Percentiles rank a stretch among this genome's conserved stretches.
phyloP scores from a whole-genome alignment of 2,797 vertebrate species.

The Lophius americanus region DNA sequence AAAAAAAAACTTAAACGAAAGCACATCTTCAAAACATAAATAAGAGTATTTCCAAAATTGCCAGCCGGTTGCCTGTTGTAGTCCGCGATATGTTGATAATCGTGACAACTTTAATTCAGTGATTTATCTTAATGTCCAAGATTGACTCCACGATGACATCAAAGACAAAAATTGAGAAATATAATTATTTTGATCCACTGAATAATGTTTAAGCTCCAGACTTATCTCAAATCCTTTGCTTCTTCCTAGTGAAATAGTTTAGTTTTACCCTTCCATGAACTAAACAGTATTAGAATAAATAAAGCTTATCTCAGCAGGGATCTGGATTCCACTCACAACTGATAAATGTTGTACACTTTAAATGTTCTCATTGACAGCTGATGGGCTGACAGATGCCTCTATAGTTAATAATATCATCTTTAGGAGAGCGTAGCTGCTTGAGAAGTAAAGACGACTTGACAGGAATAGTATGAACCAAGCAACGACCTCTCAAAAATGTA shows the following conservation, averaged over 20 bases:
- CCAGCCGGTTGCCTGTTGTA: too few species aligned
- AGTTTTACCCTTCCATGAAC: not conserved
- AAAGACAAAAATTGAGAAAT: not conserved
- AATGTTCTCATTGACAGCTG: slow-evolving; percentile 4
- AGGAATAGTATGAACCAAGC: not conserved
- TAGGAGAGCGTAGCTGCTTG: not conserved
- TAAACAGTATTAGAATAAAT: not conserved
- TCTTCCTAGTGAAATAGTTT: not conserved
- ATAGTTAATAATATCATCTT: slow-evolving; percentile 1
- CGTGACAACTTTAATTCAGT: not conserved
- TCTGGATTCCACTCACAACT: not conserved
- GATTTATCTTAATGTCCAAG: not conserved
- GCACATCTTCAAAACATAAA: too few species aligned
- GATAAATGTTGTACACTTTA: not conserved
- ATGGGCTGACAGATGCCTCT: not conserved
- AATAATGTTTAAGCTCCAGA: not conserved
- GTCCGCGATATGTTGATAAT: not conserved
- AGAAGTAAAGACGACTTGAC: slow-evolving; percentile 9
- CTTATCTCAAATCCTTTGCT: not conserved
- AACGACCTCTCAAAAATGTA: not conserved
- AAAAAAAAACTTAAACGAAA: too few species aligned
- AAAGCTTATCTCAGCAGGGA: not conserved
- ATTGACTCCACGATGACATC: not conserved
- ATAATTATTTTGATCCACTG: not conserved
- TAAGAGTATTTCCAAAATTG: too few species aligned